Evolutionary conservation across 1,140 invertebrate genomes (phyloP), one percentile per base, ranked within the genome.

Genomic region (Drosophila kepulauana): DNA sequence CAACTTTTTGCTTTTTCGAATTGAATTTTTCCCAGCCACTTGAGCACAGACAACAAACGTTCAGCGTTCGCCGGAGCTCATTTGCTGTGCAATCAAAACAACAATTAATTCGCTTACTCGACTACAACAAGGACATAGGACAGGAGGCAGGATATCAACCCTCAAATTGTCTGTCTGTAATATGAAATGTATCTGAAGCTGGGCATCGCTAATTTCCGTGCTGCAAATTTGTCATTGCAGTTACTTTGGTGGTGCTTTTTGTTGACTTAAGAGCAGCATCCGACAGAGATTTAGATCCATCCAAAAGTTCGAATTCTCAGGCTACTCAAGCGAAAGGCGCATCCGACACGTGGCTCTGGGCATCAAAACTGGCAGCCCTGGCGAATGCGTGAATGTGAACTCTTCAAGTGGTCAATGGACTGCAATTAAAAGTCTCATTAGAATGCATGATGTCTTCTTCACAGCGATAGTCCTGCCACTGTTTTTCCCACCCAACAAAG

Each of bases 371-470:
- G 20, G 15, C 45, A 15, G 46, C 46, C 13, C 46, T 49, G 48
- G 16, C 48, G 33, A 33, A 33, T 33, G 33, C 33, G 38, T 11
- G 20, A 25, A 25, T 25, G 20, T 11, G 45, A 48, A 69, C 77
- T 80, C 61, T 56, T 87, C 84, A 80, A 87, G 84, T 87, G 84
- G 84, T 87, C 84, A 87, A 87, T 87, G 84, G 84, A 64, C 84
- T 69, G 81, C 84, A 87, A 87, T 87, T 87, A 87, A 87, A 87
- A 88, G 72, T 84, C 84, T 87, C 84, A 87, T 87, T 87, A 87
- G 84, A 87, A 87, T 87, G 80, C 84, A 80, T 82, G 84, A 87
- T 78, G 70, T 84, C 84, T 88, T 58, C 57, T 62, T 65, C 49
- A 20, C 51, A 49, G 35, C 3, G 20, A 25, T 25, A 11, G n/a